Evolutionary conservation across 2,797 vertebrate species (phyloP).

Genomic region (Gymnoscopelus braueri): DNA sequence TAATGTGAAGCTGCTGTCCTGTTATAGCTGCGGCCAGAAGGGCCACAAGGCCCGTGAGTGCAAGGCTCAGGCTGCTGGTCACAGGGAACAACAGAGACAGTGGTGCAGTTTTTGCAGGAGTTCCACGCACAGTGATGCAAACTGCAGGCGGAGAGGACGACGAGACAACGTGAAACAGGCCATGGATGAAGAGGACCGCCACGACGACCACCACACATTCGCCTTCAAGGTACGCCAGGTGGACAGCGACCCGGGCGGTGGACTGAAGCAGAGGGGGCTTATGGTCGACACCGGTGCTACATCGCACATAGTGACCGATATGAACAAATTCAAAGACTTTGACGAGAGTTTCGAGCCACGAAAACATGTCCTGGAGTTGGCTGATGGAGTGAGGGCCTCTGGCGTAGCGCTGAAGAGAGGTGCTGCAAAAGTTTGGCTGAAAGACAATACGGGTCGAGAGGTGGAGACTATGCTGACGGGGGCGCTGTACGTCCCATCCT

Average conservation of each 20-base stretch:
- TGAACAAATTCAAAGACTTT: too few relatives aligned
- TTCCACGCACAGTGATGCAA: too few relatives aligned
- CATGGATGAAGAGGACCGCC: not conserved
- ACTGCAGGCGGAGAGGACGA: too few relatives aligned
- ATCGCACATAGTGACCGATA: too few relatives aligned
- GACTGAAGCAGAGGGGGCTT: too few relatives aligned
- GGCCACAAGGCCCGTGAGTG: constrained; percentile 19
- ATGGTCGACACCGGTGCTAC: too few relatives aligned
- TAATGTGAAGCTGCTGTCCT: not conserved
- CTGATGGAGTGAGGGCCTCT: not conserved
- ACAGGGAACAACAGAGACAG: constrained; percentile 3
- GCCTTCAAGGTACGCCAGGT: not conserved
- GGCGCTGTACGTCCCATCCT: constrained; percentile 16
- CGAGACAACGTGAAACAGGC: not conserved
- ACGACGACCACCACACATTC: not conserved
- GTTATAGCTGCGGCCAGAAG: constrained; percentile 23
- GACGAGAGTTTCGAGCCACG: constrained; percentile 2
- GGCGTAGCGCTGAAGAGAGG: not conserved
- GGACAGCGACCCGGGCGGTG: too few relatives aligned
- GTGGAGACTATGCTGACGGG: not conserved
- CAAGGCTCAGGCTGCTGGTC: too few relatives aligned
- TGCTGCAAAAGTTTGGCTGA: constrained; percentile 12
- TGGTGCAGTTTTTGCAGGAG: too few relatives aligned
- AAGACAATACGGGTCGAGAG: not conserved
- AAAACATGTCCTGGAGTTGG: constrained; percentile 21